phyloP scores from a whole-genome alignment of 2,888 invertebrate species.

The Ashinkailepas kermadecensis region DNA sequence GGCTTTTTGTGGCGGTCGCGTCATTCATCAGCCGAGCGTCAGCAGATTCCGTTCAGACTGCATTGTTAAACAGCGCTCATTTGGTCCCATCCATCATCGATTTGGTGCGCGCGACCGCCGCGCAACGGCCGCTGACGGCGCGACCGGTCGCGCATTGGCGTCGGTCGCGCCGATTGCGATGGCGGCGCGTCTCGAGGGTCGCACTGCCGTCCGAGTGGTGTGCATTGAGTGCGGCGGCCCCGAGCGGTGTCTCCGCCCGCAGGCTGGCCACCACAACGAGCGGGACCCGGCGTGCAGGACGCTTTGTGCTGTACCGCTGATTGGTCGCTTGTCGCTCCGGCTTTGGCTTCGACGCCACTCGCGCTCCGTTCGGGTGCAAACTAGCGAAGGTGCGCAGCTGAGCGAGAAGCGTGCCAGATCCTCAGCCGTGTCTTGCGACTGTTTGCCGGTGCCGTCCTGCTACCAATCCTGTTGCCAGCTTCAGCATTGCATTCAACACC shows the following conservation, averaged over 20 bases:
- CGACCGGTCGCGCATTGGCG: neutral
- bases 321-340: neutral
- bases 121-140: neutral
- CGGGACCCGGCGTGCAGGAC: neutral
- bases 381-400: too few species aligned
- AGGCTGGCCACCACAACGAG: neutral
- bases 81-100: slow-evolving; percentile 3
- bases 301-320: neutral
- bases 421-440: too few species aligned
- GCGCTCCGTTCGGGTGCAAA: too few species aligned
- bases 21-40: neutral
- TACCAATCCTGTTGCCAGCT: too few species aligned
- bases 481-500: too few species aligned
- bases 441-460: too few species aligned
- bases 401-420: too few species aligned
- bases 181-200: neutral
- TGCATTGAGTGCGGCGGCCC: neutral
- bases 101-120: slow-evolving; percentile 1
- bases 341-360: too few species aligned
- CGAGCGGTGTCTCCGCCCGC: neutral
- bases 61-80: slow-evolving; percentile 5
- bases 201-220: neutral
- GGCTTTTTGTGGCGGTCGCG: neutral
- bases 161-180: neutral
- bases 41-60: neutral